These are phyloP conservation scores for Platypus cylindrus DNA, from an alignment of 2,888 invertebrate species.

Conservation along the genomic window DNA sequence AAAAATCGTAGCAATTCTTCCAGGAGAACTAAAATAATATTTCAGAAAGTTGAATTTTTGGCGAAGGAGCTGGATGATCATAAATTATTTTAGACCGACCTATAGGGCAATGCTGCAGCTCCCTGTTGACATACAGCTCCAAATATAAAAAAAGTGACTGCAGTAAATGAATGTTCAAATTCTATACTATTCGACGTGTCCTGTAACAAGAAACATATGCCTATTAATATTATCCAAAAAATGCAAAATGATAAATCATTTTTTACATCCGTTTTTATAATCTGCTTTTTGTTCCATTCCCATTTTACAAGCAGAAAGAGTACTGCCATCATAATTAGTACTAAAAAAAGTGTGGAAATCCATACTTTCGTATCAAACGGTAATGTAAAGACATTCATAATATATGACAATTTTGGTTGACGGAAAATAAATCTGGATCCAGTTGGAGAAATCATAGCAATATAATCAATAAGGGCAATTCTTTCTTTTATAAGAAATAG, in stretches of 20 bases:
- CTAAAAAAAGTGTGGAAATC: conserved; percentile 41
- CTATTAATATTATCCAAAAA: neutral
- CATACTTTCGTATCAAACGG: conserved; percentile 57
- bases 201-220: conserved; percentile 6
- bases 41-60: neutral
- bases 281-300: conserved; percentile 28
- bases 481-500: conserved; percentile 52
- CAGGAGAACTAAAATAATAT: conserved; percentile 23
- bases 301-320: conserved; percentile 34
- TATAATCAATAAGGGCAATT: conserved; percentile 48
- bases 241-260: neutral
- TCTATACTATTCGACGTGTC: conserved; percentile 7
- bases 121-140: conserved; percentile 50
- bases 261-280: conserved; percentile 2
- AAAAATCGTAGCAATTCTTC: conserved; percentile 49
- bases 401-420: conserved; percentile 55
- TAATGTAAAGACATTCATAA: conserved; percentile 56
- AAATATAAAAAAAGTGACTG: conserved; percentile 42
- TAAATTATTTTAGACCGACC: conserved; percentile 3
- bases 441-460: conserved; percentile 54
- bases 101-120: conserved; percentile 38
- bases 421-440: conserved; percentile 58
- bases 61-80: neutral
- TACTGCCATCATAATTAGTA: conserved; percentile 35
- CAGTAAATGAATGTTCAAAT: conserved; percentile 33